phyloP scores from a whole-genome alignment of 2,888 invertebrate genomes.

The Parnassius smintheus region DNA sequence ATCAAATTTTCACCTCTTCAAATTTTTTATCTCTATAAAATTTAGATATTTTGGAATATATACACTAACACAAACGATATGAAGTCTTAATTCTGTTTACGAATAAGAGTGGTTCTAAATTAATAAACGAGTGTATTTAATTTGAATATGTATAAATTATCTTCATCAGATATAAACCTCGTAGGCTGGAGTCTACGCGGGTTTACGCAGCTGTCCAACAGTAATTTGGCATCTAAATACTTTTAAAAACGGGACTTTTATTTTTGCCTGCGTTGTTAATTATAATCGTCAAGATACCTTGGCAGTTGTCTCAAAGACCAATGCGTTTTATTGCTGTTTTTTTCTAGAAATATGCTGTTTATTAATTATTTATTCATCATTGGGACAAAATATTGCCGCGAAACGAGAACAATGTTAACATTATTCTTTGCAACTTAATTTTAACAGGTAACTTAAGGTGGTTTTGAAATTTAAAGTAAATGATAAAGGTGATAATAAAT shows the following conservation, averaged over 20 bases:
- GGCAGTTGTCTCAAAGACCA: conserved; percentile 73
- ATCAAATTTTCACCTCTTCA: no score
- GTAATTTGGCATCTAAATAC: conserved; percentile 71
- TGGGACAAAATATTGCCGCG: conserved; percentile 31
- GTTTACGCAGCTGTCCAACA: conserved; percentile 61
- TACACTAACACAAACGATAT: no score
- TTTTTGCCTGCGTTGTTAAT: conserved; percentile 66
- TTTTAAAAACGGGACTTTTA: conserved; percentile 65
- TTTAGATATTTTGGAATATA: no score
- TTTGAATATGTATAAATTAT: conserved; percentile 1
- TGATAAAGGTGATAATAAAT: not conserved
- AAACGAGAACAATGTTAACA: conserved; percentile 38
- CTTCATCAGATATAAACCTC: conserved; percentile 32
- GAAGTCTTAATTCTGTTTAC: no score
- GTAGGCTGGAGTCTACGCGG: conserved; percentile 27
- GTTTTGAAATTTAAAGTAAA: not conserved
- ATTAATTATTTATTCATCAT: conserved; percentile 62
- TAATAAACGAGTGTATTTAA: no score
- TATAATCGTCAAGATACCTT: conserved; percentile 74
- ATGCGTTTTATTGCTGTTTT: conserved; percentile 63
- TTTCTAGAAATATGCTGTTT: conserved; percentile 59
- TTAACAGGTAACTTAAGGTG: no score
- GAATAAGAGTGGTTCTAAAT: no score
- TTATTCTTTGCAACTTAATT: conserved; percentile 24
- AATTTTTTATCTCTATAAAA: no score